These are phyloP conservation scores for Dioctria linearis DNA, from an alignment of 2,888 invertebrate genomes.

Conservation along the genomic window DNA sequence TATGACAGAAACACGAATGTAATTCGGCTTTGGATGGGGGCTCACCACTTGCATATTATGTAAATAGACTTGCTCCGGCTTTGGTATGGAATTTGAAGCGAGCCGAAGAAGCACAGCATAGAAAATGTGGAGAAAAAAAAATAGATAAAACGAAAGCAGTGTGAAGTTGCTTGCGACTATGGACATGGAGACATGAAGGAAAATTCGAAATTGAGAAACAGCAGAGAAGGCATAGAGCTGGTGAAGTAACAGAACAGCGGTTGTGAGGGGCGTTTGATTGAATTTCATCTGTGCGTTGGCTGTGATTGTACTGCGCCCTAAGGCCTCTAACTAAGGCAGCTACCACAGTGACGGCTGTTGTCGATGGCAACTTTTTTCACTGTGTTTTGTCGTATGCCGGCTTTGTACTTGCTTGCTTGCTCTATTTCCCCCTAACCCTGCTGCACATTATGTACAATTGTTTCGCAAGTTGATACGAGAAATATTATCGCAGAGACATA, in stretches of 20 bases:
- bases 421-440: not conserved
- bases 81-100: constrained; percentile 12
- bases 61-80: constrained; percentile 21
- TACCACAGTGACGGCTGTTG: constrained; percentile 24
- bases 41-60: constrained; percentile 43
- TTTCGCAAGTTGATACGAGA: not conserved
- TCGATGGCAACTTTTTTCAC: constrained; percentile 4
- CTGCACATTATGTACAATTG: constrained; percentile 2
- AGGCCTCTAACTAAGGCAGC: constrained; percentile 11
- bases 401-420: not conserved
- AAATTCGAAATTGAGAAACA: not conserved
- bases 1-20: constrained; percentile 5
- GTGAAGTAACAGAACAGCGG: constrained; percentile 7
- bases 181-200: not conserved
- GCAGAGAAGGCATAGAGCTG: not conserved
- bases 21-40: constrained; percentile 10
- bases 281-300: constrained; percentile 42
- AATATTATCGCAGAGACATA: not conserved
- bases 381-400: not conserved
- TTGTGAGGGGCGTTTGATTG: constrained; percentile 22
- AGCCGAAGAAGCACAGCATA: not conserved
- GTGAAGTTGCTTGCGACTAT: not conserved
- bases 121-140: constrained; percentile 20
- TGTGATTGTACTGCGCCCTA: constrained; percentile 31
- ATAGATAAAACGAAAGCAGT: not conserved